These are phyloP conservation scores for Hylyphantes graminicola DNA, from an alignment of 1,140 invertebrate genomes.

Conservation along the genomic window DNA sequence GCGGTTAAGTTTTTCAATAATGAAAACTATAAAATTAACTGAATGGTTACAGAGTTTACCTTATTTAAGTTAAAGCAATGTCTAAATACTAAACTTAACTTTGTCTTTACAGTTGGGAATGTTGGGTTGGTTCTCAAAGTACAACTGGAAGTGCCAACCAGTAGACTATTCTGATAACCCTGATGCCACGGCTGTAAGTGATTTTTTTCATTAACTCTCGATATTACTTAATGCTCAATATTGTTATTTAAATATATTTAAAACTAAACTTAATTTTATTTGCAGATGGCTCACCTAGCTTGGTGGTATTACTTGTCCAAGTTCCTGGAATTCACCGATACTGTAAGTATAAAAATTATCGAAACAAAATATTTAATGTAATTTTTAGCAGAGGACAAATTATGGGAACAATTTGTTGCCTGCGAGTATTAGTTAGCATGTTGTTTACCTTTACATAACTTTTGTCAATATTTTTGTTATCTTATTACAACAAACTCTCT, in stretches of 20 bases:
- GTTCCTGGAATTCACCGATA: constrained; percentile 71
- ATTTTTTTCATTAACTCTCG: background rate
- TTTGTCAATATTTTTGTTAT: no score
- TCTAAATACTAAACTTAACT: background rate
- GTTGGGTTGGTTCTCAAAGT: constrained; percentile 63
- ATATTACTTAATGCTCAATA: background rate
- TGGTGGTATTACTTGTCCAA: constrained; percentile 74
- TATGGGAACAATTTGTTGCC: no score
- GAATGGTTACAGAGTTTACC: no score
- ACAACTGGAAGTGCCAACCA: constrained; percentile 64
- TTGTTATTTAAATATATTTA: no score
- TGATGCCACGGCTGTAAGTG: constrained; percentile 63
- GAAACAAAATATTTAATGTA: no score
- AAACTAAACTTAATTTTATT: background rate
- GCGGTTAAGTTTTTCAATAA: no score
- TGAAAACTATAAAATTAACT: no score
- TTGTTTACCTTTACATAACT: no score
- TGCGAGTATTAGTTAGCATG: no score
- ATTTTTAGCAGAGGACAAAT: no score
- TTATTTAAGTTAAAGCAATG: no score
- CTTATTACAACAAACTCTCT: no score
- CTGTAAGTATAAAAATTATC: constrained; percentile 61
- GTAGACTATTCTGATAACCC: constrained; percentile 63
- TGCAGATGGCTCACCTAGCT: constrained; percentile 72
- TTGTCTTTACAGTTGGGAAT: constrained; percentile 59